Percentiles rank a stretch among this genome's conserved stretches.
Evolutionary conservation across 1,140 invertebrate species (phyloP).

Genomic region (Pogonognathellus flavescens): DNA sequence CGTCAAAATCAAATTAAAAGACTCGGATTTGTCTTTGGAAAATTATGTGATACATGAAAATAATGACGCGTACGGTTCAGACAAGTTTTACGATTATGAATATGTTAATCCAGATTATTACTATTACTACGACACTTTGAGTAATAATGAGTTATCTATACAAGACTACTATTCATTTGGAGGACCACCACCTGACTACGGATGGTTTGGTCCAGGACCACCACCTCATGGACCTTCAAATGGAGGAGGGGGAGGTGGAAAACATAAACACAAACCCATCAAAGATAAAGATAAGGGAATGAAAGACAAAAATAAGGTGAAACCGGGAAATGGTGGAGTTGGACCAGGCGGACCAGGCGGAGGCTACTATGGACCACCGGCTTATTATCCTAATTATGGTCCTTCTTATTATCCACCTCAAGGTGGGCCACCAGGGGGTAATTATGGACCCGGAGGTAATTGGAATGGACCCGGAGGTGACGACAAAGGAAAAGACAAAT

Average conservation of each 20-base stretch:
- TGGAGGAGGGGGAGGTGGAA: not conserved
- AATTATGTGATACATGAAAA: not conserved
- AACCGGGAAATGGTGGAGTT: not conserved
- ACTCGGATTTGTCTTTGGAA: not conserved
- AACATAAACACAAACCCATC: slow-evolving; percentile 18
- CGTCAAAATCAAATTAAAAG: not conserved
- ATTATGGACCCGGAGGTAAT: not conserved
- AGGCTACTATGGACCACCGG: not conserved
- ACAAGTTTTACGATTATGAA: not conserved
- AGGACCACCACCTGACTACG: not conserved
- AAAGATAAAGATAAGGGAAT: slow-evolving; percentile 8
- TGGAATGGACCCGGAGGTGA: not conserved
- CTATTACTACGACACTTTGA: not conserved
- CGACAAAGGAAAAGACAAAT: slow-evolving; percentile 1
- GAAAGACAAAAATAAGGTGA: slow-evolving; percentile 11
- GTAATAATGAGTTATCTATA: not conserved
- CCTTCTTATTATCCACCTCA: not conserved
- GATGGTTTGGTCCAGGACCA: not conserved
- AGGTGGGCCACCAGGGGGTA: not conserved
- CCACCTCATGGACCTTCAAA: not conserved
- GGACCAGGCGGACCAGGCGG: not conserved
- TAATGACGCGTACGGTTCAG: not conserved
- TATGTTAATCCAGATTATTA: slow-evolving; percentile 2
- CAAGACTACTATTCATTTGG: slow-evolving; percentile 22
- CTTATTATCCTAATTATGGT: not conserved